Conservation (phyloP, 2,113 vertebrate genomes). For the Ifrita kowaldi region DNA sequence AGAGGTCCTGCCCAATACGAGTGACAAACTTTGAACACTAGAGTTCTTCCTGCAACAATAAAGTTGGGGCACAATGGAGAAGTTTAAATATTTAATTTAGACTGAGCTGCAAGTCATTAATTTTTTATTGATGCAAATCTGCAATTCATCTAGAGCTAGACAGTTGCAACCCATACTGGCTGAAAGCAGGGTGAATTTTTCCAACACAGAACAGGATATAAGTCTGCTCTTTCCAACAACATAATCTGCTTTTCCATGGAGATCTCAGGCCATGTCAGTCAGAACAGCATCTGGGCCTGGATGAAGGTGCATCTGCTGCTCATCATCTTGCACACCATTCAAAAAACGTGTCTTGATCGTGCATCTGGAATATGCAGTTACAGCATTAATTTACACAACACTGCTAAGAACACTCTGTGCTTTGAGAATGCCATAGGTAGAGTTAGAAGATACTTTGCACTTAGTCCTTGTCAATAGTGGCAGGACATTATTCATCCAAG, state of each 20-base stretch:
- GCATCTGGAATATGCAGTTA: background rate
- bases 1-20: background rate
- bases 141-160: constrained; percentile 9
- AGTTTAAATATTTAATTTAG: constrained; percentile 50
- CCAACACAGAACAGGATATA: background rate
- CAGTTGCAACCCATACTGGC: background rate
- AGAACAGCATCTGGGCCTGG: background rate
- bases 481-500: background rate
- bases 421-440: background rate
- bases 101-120: constrained; percentile 17
- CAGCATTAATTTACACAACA: background rate
- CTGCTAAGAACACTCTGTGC: background rate
- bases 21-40: background rate
- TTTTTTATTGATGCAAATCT: constrained; percentile 49
- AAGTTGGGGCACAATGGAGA: background rate
- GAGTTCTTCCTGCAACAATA: background rate
- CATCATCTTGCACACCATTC: background rate
- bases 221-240: background rate
- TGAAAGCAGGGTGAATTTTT: background rate
- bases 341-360: background rate
- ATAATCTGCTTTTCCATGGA: background rate
- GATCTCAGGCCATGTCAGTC: background rate
- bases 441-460: background rate
- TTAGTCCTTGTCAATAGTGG: fast-evolving
- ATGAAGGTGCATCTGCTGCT: background rate